Base-by-base conservation (phyloP, 2,113 vertebrate species). In the Mohoua ochrocephala region DNA sequence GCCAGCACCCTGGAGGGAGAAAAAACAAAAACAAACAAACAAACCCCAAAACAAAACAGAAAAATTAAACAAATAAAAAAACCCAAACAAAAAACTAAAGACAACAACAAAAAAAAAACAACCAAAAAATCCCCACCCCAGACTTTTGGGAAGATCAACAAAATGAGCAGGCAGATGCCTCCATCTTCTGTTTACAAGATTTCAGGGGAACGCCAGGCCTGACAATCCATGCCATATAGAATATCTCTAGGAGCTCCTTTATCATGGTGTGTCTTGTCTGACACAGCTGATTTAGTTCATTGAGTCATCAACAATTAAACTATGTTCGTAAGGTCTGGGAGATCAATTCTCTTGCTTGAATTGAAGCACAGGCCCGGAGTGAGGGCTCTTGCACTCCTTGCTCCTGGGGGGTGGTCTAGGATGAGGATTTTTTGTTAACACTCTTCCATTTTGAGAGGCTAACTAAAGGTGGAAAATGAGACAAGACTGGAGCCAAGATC, bases 61-160 rank as follows among this genome's bases (percentile, higher is more conserved):
- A 39, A 39, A 39, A 39, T 12, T 12, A 39, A 39, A 39, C 39
- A 39, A 63, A 39, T 5, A 45, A 81, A 60, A 39, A 17, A 7
- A 47, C 45, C 12, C 16, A 39, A n/a, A n/a, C n/a, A n/a, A n/a
- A n/a, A n/a, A n/a, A n/a, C n/a, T n/a, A n/a, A n/a, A n/a, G n/a
- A n/a, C n/a, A n/a, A n/a, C n/a, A n/a, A n/a, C n/a, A n/a, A n/a
- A n/a, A n/a, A n/a, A n/a, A n/a, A n/a, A n/a, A n/a, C 52, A 35
- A 52, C 37, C 7, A 53, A 69, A 53, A 41, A 27, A 3, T 7
- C 3, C 33, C 8, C 10, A 31, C 17, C 12, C 0, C 1, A 2
- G 18, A 10, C 7, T 64, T 88, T 37, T 17, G 6, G 8, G 15
- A 79, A 71, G 9, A 79, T 11, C 15, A 59, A 45, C 4, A 24